These are phyloP conservation scores for Mesorhabditis sp. DNA, from an alignment of 2,888 invertebrate species.

Conservation along the genomic window DNA sequence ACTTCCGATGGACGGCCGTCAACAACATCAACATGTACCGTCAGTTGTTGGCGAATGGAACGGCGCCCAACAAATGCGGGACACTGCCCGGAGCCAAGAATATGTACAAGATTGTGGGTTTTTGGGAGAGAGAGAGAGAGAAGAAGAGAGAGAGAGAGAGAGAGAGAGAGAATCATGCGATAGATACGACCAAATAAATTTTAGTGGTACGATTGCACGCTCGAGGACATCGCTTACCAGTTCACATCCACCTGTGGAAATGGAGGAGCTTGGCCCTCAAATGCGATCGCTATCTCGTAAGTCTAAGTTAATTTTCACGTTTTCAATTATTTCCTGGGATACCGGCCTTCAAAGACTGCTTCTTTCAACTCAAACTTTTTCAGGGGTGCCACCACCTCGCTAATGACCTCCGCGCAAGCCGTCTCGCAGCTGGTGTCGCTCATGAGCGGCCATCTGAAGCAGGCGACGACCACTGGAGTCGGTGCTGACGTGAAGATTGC, in stretches of 20 bases:
- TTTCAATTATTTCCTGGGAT: too few species aligned
- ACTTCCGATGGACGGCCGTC: neutral
- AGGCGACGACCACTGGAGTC: too few species aligned
- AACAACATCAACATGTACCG: neutral
- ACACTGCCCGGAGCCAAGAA: neutral
- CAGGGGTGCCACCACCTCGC: neutral
- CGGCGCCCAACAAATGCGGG: slow-evolving; percentile 2
- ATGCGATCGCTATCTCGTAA: too few species aligned
- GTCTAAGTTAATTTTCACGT: too few species aligned
- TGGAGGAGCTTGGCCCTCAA: too few species aligned
- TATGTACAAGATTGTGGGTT: slow-evolving; percentile 3
- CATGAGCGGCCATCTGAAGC: neutral
- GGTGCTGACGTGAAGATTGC: too few species aligned
- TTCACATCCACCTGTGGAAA: neutral
- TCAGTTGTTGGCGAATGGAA: neutral
- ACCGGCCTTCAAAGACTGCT: too few species aligned
- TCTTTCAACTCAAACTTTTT: too few species aligned
- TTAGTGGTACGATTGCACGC: neutral
- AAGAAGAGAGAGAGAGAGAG: too few species aligned
- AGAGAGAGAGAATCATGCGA: too few species aligned
- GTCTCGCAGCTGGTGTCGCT: neutral
- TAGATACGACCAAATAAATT: neutral
- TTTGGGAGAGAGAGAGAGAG: too few species aligned
- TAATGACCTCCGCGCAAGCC: too few species aligned
- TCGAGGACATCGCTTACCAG: neutral